A percentile compares a stretch with the other conserved stretches of the same genome.
Evolutionary conservation across 2,113 vertebrate species (phyloP).

Genomic region (Macheiramphus alcinus): DNA sequence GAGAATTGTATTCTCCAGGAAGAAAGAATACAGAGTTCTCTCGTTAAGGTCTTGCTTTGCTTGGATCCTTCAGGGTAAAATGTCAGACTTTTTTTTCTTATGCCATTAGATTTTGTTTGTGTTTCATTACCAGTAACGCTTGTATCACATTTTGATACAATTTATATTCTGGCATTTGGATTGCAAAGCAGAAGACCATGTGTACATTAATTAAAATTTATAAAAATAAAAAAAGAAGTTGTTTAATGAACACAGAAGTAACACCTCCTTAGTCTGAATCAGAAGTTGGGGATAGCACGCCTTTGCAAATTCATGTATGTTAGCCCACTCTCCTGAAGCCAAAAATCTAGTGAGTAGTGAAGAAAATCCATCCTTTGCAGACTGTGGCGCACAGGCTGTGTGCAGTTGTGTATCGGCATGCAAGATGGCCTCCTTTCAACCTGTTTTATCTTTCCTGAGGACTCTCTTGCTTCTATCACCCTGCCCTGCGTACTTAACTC

Average conservation of each 20-base stretch:
- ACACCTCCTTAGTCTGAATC: constrained; percentile 25
- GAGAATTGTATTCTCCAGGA: background rate
- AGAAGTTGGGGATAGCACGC: background rate
- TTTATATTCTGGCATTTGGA: constrained; percentile 12
- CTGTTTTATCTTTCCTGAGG: background rate
- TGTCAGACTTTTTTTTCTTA: background rate
- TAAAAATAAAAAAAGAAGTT: background rate
- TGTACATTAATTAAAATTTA: constrained; percentile 2
- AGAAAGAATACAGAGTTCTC: background rate
- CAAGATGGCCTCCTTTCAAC: background rate
- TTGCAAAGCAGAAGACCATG: background rate
- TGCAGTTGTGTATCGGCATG: background rate
- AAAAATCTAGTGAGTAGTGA: background rate
- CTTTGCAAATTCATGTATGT: background rate
- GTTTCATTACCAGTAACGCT: background rate
- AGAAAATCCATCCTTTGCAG: background rate
- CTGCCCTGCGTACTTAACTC: background rate
- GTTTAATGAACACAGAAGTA: constrained; percentile 24
- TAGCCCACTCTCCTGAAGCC: background rate
- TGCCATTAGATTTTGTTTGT: constrained; percentile 16
- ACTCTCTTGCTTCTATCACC: background rate
- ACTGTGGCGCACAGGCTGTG: background rate
- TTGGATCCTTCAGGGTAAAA: background rate
- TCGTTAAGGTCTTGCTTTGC: background rate
- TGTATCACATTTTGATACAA: background rate